phyloP scores from a whole-genome alignment of 1,140 invertebrate species.

The Drosophila kurseongensis region DNA sequence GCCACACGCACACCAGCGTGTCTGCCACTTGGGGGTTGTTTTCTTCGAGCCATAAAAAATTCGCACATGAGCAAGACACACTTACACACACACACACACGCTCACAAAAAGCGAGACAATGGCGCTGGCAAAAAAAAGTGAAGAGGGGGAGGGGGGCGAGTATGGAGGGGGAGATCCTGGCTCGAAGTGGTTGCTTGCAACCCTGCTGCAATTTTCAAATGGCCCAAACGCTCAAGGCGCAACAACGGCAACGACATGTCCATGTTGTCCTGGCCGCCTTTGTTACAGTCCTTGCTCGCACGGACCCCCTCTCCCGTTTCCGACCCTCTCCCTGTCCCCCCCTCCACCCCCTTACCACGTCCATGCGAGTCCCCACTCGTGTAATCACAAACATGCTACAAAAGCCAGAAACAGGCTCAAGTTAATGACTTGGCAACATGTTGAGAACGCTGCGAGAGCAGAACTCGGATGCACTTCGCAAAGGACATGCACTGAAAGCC shows the following conservation, averaged over 20 bases:
- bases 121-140: constrained; percentile 31
- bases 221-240: constrained; percentile 79
- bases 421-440: constrained; percentile 82
- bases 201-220: constrained; percentile 78
- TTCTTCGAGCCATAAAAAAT: constrained; percentile 73
- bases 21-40: constrained; percentile 75
- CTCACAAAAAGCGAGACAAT: constrained; percentile 51
- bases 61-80: constrained; percentile 69
- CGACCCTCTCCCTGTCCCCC: background rate
- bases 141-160: background rate
- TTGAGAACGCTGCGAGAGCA: constrained; percentile 52
- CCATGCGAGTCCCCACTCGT: constrained; percentile 15
- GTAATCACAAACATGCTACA: constrained; percentile 81
- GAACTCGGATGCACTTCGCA: constrained; percentile 39
- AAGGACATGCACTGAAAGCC: constrained; percentile 32
- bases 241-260: constrained; percentile 53
- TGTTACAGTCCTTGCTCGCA: constrained; percentile 39
- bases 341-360: background rate
- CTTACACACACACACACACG: constrained; percentile 13
- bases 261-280: constrained; percentile 76
- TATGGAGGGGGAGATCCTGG: constrained; percentile 13
- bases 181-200: constrained; percentile 61
- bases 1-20: constrained; percentile 48
- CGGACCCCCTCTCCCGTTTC: background rate
- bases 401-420: constrained; percentile 77